phyloP scores from a whole-genome alignment of 2,113 vertebrate species.

The Chamaetylas fuelleborni region DNA sequence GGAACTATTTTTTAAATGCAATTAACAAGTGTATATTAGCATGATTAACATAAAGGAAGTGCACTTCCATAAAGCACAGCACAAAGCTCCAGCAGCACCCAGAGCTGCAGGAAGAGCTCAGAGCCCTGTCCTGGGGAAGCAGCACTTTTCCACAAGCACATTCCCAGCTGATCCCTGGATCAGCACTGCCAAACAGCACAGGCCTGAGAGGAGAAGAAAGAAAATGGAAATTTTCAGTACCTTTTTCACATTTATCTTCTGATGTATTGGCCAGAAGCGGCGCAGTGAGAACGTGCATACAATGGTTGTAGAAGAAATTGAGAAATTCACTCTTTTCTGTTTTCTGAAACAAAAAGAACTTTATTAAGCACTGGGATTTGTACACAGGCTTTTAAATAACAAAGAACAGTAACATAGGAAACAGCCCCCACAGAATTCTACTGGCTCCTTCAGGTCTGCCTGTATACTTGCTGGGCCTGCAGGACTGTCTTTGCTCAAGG shows the following conservation, averaged over 20 bases:
- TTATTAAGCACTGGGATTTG: background rate
- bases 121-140: background rate
- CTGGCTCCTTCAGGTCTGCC: background rate
- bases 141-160: background rate
- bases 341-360: conserved; percentile 81
- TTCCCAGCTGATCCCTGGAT: background rate
- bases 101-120: background rate
- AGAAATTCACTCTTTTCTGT: conserved; percentile 98
- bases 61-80: background rate
- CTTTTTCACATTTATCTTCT: conserved; percentile 88
- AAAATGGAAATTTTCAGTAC: conserved; percentile 61
- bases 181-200: background rate
- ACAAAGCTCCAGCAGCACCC: too few species aligned
- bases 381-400: background rate
- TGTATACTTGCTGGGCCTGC: background rate
- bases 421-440: background rate
- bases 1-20: background rate
- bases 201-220: background rate
- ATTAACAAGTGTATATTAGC: fast-evolving
- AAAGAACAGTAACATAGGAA: background rate
- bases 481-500: background rate
- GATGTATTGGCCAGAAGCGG: conserved; percentile 95
- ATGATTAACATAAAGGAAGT: too few species aligned
- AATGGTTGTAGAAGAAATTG: conserved; percentile 99
- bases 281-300: conserved; percentile 97